phyloP scores from a whole-genome alignment of 2,888 invertebrate species.

The Plebejus anna region DNA sequence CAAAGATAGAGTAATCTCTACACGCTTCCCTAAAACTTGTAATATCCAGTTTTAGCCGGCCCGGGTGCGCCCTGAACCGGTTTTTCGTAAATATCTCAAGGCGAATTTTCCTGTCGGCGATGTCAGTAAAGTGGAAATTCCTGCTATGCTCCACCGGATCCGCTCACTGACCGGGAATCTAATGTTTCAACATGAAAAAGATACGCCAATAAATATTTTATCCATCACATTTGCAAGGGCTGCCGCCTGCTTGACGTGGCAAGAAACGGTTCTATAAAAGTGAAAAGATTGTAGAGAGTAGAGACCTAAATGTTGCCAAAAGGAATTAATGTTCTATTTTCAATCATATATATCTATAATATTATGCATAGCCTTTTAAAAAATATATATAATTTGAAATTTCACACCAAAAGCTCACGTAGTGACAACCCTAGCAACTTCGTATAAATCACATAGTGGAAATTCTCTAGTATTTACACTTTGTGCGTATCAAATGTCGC shows the following conservation, averaged over 20 bases:
- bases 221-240: conserved; percentile 41
- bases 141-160: conserved; percentile 50
- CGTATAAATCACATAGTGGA: conserved; percentile 40
- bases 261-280: not conserved
- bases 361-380: conserved; percentile 26
- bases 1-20: not conserved
- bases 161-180: conserved; percentile 53
- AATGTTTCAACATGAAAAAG: conserved; percentile 53
- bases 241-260: not conserved
- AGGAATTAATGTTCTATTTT: not conserved
- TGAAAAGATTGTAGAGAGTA: not conserved
- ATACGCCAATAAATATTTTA: conserved; percentile 52
- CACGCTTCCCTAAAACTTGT: not conserved
- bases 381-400: not conserved
- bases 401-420: not conserved
- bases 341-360: not conserved
- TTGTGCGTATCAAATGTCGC: conserved; percentile 40
- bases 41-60: conserved; percentile 13
- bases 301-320: not conserved
- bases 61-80: not conserved
- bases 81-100: conserved; percentile 40
- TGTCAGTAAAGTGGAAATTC: conserved; percentile 62
- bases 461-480: conserved; percentile 40
- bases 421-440: conserved; percentile 22
- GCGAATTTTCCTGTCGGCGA: conserved; percentile 50